Conservation (phyloP, 2,888 invertebrate species). For the Parelbella ahira region DNA sequence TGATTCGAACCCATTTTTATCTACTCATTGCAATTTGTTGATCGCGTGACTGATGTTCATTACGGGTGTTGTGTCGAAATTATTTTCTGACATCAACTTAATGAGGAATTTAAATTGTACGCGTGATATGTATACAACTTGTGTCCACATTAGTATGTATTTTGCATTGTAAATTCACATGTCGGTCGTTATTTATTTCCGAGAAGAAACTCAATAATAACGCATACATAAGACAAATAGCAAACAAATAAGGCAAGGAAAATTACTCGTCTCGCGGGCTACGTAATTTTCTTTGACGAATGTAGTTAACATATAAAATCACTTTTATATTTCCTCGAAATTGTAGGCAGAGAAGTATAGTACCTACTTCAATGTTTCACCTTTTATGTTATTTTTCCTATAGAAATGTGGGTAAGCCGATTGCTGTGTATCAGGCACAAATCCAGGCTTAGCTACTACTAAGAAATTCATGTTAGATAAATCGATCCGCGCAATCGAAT, state of each 20-base stretch:
- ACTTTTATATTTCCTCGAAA: too few relatives aligned
- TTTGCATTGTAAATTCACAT: slow-evolving; percentile 23
- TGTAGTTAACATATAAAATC: too few relatives aligned
- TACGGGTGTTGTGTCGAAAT: slow-evolving; percentile 50
- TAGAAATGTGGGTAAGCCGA: too few relatives aligned
- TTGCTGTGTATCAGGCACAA: too few relatives aligned
- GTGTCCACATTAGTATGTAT: slow-evolving; percentile 16
- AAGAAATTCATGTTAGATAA: too few relatives aligned
- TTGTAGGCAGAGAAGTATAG: too few relatives aligned
- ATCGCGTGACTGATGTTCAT: slow-evolving; percentile 49
- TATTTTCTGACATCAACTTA: slow-evolving; percentile 43
- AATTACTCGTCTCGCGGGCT: slow-evolving; percentile 1
- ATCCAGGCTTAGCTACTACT: too few relatives aligned
- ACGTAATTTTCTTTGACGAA: too few relatives aligned
- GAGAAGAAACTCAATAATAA: slow-evolving; percentile 11
- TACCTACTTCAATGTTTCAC: too few relatives aligned
- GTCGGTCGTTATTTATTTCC: slow-evolving; percentile 11
- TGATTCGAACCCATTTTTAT: slow-evolving; percentile 12
- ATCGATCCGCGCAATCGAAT: too few relatives aligned
- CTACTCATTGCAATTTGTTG: slow-evolving; percentile 22
- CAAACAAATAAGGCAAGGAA: slow-evolving; percentile 8
- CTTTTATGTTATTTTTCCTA: too few relatives aligned
- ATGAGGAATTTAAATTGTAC: slow-evolving; percentile 36
- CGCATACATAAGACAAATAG: slow-evolving; percentile 4
- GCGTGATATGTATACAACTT: slow-evolving; percentile 9